Base-by-base conservation (phyloP, 2,888 invertebrate genomes). In the Myathropa florea region DNA sequence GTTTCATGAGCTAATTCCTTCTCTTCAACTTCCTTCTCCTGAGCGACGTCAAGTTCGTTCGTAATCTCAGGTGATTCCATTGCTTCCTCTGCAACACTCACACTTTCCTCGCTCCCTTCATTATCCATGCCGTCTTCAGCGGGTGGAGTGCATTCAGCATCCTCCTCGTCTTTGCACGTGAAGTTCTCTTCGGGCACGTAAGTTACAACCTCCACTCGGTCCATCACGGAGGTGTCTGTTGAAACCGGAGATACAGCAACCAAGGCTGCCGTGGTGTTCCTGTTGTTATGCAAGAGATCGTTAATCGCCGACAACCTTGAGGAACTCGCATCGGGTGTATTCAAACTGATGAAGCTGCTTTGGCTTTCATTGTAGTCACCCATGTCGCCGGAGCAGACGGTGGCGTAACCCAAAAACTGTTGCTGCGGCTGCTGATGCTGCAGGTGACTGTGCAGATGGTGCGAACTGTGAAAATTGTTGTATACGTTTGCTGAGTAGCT, bases 221-320 rank as follows among this genome's bases (percentile, higher is more conserved):
- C 57, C 24, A 57, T 0, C 14, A 57, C 23, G 12, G 24, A 1
- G 1, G 24, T 12, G 24, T 63, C 72, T 2, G 55, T 39, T 12
- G 70, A 26, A 14, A 75, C 24, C 59, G 81, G 39, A 9, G 82
- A 61, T 6, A 91, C 90, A 23, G 91, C 91, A 28, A 92, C 90
- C 67, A 91, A 79, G 4, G 91, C 91, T 46, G 90, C 89, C n/a
- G 91, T 90, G 21, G 91, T 90, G 88, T 90, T 92, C 2, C 92
- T 91, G 90, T 91, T 92, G 80, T 91, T 91, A 81, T 92, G 92
- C 68, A 93, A 80, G 75, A 92, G 89, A 90, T 93, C 91, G 84
- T 92, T 92, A 33, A 93, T 92, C 86, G 91, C 92, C n/a, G 91
- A 91, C 21, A 92, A 86, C 61, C 92, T 90, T 60, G 91, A 90